phyloP scores from a whole-genome alignment of 2,888 invertebrate genomes.

The Habrosyne pyritoides region DNA sequence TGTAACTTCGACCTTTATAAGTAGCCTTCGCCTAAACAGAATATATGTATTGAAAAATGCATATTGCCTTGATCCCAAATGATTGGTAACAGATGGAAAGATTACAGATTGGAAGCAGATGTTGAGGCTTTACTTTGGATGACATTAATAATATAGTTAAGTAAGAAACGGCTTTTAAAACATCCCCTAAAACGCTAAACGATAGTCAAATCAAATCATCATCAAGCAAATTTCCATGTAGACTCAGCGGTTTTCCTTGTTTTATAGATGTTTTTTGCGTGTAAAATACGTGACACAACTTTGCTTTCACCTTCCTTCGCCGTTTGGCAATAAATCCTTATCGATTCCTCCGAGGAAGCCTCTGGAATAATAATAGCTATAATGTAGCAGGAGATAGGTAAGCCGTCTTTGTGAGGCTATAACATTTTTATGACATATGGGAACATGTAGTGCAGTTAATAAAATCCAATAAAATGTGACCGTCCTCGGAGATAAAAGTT shows the following conservation, averaged over 20 bases:
- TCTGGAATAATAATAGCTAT: slow-evolving; percentile 30
- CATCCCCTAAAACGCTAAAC: no score
- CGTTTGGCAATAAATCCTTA: slow-evolving; percentile 32
- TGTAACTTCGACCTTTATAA: no score
- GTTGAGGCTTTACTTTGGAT: no score
- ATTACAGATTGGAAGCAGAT: no score
- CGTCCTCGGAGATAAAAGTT: slow-evolving; percentile 20
- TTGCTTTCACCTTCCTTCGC: slow-evolving; percentile 33
- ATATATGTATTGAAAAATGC: no score
- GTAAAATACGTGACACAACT: slow-evolving; percentile 32
- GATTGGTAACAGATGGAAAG: no score
- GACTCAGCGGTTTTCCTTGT: neutral
- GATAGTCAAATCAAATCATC: neutral
- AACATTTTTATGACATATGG: slow-evolving; percentile 41
- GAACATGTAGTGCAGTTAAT: slow-evolving; percentile 35
- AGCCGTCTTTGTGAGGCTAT: slow-evolving; percentile 30
- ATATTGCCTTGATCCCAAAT: no score
- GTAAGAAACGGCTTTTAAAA: no score
- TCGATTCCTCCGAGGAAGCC: slow-evolving; percentile 29
- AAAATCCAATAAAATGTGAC: slow-evolving; percentile 41
- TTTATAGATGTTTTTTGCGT: neutral
- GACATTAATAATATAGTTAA: no score
- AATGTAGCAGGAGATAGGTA: slow-evolving; percentile 29
- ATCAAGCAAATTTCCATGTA: neutral
- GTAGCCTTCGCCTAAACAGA: no score